These are phyloP conservation scores for Caenorhabditis afra DNA, from an alignment of 2,888 invertebrate genomes.

Conservation along the genomic window DNA sequence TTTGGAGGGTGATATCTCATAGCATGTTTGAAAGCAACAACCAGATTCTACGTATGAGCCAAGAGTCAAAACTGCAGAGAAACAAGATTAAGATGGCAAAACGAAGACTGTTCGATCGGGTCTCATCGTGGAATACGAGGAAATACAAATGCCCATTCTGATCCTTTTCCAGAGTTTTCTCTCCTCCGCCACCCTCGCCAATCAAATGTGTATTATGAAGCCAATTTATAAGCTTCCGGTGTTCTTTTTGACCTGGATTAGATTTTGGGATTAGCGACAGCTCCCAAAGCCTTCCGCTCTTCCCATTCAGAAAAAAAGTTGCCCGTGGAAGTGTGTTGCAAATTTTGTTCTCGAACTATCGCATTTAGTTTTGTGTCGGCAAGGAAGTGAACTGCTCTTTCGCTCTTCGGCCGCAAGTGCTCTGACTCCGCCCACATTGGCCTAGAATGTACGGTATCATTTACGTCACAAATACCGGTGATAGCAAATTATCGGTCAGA, in stretches of 20 bases:
- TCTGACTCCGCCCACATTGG: slow-evolving; percentile 26
- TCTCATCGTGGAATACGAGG: background rate
- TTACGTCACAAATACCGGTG: slow-evolving; percentile 49
- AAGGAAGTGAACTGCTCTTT: slow-evolving; percentile 29
- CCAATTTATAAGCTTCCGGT: background rate
- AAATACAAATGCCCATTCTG: background rate
- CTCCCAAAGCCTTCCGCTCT: background rate
- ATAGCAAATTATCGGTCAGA: slow-evolving; percentile 22
- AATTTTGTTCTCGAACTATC: slow-evolving; percentile 20
- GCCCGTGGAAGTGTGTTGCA: background rate
- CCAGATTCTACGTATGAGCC: background rate
- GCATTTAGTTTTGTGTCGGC: background rate
- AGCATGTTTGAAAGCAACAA: background rate
- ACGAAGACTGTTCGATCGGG: background rate
- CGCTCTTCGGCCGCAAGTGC: slow-evolving; percentile 26
- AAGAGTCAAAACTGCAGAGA: background rate
- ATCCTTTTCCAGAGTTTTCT: slow-evolving; percentile 26
- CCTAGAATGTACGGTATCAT: slow-evolving; percentile 32
- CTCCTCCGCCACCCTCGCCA: slow-evolving; percentile 42
- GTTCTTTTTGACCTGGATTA: slow-evolving; percentile 43
- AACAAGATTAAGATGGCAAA: background rate
- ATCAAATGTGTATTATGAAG: slow-evolving; percentile 31
- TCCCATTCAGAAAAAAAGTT: slow-evolving; percentile 16
- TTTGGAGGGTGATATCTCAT: background rate
- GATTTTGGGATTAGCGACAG: slow-evolving; percentile 38